Conservation (phyloP, 2,113 vertebrate genomes). For the Butastur rufipennis region DNA sequence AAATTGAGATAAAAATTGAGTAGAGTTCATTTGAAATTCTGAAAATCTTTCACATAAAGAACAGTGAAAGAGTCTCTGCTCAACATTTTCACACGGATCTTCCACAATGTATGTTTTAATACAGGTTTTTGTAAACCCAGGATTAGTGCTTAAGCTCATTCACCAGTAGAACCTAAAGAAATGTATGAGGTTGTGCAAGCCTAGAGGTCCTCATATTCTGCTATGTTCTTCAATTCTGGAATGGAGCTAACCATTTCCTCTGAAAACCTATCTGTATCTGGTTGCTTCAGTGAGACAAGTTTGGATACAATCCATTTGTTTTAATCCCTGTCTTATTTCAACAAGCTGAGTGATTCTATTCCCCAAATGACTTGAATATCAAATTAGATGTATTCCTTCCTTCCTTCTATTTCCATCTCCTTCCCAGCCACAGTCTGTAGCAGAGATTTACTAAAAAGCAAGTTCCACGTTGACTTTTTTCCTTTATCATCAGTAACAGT, state of each 20-base stretch:
- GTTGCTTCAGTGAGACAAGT: neutral
- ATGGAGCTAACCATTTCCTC: rapidly evolving
- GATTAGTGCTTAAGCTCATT: neutral
- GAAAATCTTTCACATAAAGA: neutral
- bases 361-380: neutral
- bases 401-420: neutral
- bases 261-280: neutral
- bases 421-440: neutral
- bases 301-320: neutral
- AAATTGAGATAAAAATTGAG: neutral
- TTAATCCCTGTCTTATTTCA: neutral
- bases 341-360: neutral
- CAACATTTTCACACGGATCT: neutral
- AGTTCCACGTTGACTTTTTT: neutral
- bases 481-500: neutral
- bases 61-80: neutral
- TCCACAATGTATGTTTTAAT: neutral
- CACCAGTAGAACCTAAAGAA: neutral
- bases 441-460: neutral
- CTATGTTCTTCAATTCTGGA: neutral
- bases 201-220: neutral
- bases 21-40: neutral
- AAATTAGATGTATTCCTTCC: neutral
- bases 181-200: rapidly evolving
- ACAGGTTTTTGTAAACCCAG: neutral